Conservation (phyloP, 2,888 invertebrate genomes). For the Elysia crispata region DNA sequence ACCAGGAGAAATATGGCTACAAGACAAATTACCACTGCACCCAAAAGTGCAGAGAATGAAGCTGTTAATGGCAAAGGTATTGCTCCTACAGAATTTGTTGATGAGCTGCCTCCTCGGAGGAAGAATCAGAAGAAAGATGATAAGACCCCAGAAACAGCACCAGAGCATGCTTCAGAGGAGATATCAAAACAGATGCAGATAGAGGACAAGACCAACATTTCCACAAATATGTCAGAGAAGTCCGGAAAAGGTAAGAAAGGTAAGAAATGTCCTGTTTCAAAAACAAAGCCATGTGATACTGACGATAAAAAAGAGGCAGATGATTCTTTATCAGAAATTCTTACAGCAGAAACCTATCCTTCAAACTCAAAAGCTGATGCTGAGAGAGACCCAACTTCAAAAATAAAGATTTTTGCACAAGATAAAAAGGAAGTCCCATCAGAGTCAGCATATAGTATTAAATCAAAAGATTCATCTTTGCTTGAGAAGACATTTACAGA, state of each 20-base stretch:
- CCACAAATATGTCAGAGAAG: too few relatives aligned
- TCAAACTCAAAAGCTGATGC: background rate
- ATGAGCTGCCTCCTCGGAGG: constrained; percentile 7
- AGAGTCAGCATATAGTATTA: too few relatives aligned
- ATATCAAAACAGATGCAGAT: background rate
- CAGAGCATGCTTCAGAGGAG: background rate
- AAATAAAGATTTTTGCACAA: too few relatives aligned
- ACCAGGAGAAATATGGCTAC: background rate
- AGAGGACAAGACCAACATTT: background rate
- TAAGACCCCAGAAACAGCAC: background rate
- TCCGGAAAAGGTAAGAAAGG: too few relatives aligned
- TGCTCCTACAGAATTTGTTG: constrained; percentile 20
- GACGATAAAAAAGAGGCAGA: too few relatives aligned
- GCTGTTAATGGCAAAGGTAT: background rate
- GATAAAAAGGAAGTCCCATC: too few relatives aligned
- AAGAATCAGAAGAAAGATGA: constrained; percentile 27
- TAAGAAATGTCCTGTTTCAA: too few relatives aligned
- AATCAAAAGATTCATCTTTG: too few relatives aligned
- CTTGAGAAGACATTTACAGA: too few relatives aligned
- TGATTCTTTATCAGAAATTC: background rate
- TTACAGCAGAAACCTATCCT: background rate
- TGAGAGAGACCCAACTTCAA: background rate
- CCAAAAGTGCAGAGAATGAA: background rate
- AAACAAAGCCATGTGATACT: too few relatives aligned
- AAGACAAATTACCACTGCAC: background rate